Base-by-base conservation (phyloP, 2,888 invertebrate species). In the Ecliptopera silaceata region DNA sequence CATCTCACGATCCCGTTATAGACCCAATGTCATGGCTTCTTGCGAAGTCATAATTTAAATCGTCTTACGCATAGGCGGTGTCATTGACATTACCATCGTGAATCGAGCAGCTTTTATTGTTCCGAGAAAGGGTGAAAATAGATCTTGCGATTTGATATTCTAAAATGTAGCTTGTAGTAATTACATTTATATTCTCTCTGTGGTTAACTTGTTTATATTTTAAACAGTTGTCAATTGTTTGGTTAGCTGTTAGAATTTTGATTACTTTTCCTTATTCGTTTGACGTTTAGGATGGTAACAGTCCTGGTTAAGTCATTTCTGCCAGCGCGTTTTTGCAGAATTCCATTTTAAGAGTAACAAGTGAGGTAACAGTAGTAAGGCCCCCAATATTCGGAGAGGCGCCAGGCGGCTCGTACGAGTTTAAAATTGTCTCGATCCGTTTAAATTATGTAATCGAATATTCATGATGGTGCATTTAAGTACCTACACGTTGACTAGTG, bases 371-470 rank as follows among this genome's bases (percentile, higher is more conserved):
- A 50, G 12, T 75, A 61, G 77, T 78, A 75, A 68, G 70, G 66
- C 26, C 56, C 34, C 48, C 66, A 63, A 70, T 63, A 64, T 73
- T 63, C 61, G 65, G 50, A 50, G 59, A 77, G 85, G 85, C 86
- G 86, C 81, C 82, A 75, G 74, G 63, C 62, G 59, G 63, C 66
- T 60, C 67, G 66, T 64, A 69, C 53, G 69, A 69, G 70, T 69
- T 70, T 66, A 74, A 74, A 69, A 69, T 72, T 63, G 70, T 65
- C 71, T 71, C 72, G 69, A 68, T 71, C 69, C 75, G 70, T 72
- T 79, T 83, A 79, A 82, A 80, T 88, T 86, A 87, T 84, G 80
- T 85, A 86, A 88, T 84, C 78, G 78, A 79, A 82, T 85, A 85
- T 84, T 79, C 78, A 79, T 74, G 75, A 79, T 77, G 65, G 65